Conservation (phyloP, 2,113 vertebrate species). For the Haplotaxodon microlepis region DNA sequence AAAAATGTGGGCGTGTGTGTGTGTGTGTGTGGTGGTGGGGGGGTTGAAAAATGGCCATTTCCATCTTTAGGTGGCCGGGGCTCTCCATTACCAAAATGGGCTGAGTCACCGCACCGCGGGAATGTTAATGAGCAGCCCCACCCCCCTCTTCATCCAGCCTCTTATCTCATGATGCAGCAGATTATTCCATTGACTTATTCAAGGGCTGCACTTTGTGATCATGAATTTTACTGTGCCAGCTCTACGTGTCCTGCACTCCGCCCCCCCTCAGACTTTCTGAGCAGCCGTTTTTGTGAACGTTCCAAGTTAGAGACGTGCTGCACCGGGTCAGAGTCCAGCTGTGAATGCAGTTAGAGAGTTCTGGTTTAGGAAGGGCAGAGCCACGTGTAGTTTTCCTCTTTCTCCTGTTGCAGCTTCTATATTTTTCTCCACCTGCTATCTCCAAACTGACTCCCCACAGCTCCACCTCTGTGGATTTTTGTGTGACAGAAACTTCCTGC, state of each 20-base stretch:
- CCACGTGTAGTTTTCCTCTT: neutral
- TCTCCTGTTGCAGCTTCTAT: neutral
- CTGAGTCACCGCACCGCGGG: slow-evolving; percentile 73
- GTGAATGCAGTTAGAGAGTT: too few species aligned
- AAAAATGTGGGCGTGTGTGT: slow-evolving; percentile 50
- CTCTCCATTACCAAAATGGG: slow-evolving; percentile 78
- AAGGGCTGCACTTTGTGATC: slow-evolving; percentile 56
- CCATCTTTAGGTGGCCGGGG: slow-evolving; percentile 75
- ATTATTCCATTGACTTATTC: slow-evolving; percentile 62
- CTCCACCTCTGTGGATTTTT: neutral
- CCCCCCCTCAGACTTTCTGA: neutral
- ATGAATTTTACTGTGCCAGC: slow-evolving; percentile 44
- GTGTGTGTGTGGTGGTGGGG: neutral
- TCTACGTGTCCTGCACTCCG: slow-evolving; percentile 20
- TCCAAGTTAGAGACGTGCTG: neutral
- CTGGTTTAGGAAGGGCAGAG: neutral
- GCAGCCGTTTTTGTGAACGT: neutral
- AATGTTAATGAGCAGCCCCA: slow-evolving; percentile 70
- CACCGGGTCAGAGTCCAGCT: neutral
- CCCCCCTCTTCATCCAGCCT: slow-evolving; percentile 1
- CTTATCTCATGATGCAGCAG: slow-evolving; percentile 60
- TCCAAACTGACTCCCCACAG: neutral
- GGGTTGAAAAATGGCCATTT: slow-evolving; percentile 75
- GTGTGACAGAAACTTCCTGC: neutral
- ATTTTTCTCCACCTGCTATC: neutral